Evolutionary conservation across 1,140 invertebrate genomes (phyloP), one percentile per base, ranked within the genome.

Genomic region (Varroa destructor): DNA sequence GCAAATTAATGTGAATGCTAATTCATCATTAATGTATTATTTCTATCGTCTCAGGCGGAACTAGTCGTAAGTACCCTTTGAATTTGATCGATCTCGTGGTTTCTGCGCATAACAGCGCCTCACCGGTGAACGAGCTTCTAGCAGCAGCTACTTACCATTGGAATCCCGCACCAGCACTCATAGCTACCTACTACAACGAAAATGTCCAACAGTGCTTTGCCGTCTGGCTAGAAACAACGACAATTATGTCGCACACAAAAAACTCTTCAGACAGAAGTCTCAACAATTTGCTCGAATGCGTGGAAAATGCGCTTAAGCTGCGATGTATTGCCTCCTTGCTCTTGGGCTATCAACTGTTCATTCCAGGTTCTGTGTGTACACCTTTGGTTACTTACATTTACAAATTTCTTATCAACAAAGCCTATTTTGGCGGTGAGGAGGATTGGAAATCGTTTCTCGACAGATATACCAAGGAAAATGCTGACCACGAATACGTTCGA

Each of bases 151-250:
- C 40, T 2, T n/a, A 25, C 37, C 61, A 67, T 46, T 67, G 61
- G 61, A 67, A 67, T 8, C 37, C 61, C 5, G 61, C 61, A 1
- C 61, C 61, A 4, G 61, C 61, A n/a, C 61, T 67, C 36, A 37
- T 67, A 4, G 61, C 61, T 12, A 67, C 61, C 14, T 37, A 67
- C 61, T 67, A 67, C 61, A 40, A 67, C 37, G 61, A 67, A 37
- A 67, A 67, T 36, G 46, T 67, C 37, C 12, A 67, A 40, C 61
- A 67, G 61, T 67, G 61, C 36, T 67, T 67, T 37, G 61, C 61
- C 40, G 46, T 67, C 12, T 67, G 61, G 61, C 61, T 67, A 2
- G 61, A 67, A 67, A 67, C 61, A 4, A 67, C 61, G 8, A 67
- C 61, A 40, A 40, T 67, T 8, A 36, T 0, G 10, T 43, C 40